Base-by-base conservation (phyloP, 1,140 invertebrate genomes). In the Sarcophaga peregrina region DNA sequence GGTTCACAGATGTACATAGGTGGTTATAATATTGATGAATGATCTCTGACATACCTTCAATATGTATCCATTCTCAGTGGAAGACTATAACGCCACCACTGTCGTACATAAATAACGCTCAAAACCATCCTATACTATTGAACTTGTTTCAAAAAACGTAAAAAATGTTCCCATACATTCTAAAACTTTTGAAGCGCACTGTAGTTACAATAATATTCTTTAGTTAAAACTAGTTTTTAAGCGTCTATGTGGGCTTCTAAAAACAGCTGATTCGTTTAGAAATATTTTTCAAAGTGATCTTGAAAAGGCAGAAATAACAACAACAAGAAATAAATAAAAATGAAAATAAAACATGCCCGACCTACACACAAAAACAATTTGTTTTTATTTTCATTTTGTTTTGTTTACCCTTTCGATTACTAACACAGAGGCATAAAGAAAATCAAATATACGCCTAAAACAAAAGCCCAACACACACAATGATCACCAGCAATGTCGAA, bases 201-300 rank as follows among this genome's bases (percentile, higher is more conserved):
- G 25, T 37, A 37, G 1, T 37, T 37, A 37, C 25, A 37, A 37
- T 37, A 37, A 37, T 37, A 37, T 37, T 37, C 25, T 37, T 37
- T 37, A 37, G 25, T 37, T 37, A 37, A 37, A 37, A 37, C 25
- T 37, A 37, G 25, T 37, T 37, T 37, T 1, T 37, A 37, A 37
- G 25, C 25, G 25, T 15, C 5, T 46, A 76, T 46, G 47, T 50
- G 74, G 45, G 47, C 45, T 46, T 50, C n/a, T 47, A 78, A 62
- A 72, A 78, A 78, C 75, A 78, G 75, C 75, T 78, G 75, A 78
- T 78, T 47, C 48, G 50, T 50, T 47, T 6, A 75, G 13, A 75
- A 47, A 25, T 76, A 74, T 15, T 74, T 74, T 74, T 45, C 45
- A 15, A 74, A 46, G 25, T 9, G 73, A 76, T 76, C 74, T 76